These are phyloP conservation scores for Stomatorhinus ivindoensis DNA, from an alignment of 2,113 vertebrate species.

Conservation along the genomic window DNA sequence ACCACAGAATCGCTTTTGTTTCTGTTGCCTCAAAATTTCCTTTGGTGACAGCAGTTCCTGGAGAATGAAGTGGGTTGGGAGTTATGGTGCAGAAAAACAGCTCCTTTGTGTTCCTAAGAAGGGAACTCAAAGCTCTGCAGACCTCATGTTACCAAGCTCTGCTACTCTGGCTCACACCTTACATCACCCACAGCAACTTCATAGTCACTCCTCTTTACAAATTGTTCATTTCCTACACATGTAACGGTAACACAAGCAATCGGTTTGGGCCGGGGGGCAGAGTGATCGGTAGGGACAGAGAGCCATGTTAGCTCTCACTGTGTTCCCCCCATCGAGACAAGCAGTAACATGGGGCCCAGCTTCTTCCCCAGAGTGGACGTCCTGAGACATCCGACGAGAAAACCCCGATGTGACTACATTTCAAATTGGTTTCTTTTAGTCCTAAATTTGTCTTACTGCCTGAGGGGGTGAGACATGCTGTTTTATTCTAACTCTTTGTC, in stretches of 20 bases:
- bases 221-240: background rate
- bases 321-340: background rate
- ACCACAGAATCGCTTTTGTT: background rate
- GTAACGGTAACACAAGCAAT: background rate
- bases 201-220: background rate
- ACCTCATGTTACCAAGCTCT: background rate
- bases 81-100: background rate
- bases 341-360: constrained; percentile 45
- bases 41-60: background rate
- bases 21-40: background rate
- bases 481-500: background rate
- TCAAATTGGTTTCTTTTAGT: background rate
- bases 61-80: background rate
- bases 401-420: background rate
- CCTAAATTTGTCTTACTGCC: background rate
- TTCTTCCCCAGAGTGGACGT: constrained; percentile 67
- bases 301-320: background rate
- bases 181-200: background rate
- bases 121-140: background rate
- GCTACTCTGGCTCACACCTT: background rate
- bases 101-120: background rate
- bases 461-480: constrained; percentile 23
- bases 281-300: background rate
- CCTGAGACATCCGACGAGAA: constrained; percentile 38
- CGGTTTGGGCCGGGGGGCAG: background rate